Conservation (phyloP, 2,797 vertebrate species). For the Chiloscyllium punctatum region DNA sequence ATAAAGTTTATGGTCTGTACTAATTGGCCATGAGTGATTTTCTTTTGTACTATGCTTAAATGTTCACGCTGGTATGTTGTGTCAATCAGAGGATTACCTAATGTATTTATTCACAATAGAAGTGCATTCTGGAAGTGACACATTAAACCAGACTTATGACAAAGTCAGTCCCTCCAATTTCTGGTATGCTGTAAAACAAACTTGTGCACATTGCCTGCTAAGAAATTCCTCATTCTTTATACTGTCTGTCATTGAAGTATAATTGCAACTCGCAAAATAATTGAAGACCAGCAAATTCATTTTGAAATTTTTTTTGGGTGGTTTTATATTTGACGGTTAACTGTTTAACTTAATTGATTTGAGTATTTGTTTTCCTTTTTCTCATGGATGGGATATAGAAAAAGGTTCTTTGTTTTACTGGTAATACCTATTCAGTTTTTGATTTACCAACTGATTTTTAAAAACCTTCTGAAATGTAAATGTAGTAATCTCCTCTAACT, state of each 20-base stretch:
- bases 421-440: background rate
- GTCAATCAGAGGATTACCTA: background rate
- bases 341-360: background rate
- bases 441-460: background rate
- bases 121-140: background rate
- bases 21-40: background rate
- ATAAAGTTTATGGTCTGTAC: background rate
- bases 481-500: background rate
- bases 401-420: no score
- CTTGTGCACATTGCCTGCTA: background rate
- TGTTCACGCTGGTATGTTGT: background rate
- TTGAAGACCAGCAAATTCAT: background rate
- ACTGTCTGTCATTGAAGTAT: background rate
- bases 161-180: background rate
- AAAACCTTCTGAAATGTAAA: background rate
- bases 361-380: no score
- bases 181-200: background rate
- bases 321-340: background rate
- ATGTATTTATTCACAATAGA: background rate
- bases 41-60: no score
- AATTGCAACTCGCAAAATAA: background rate
- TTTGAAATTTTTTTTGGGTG: background rate
- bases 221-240: background rate
- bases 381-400: no score
- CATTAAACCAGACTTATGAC: background rate